Percentiles rank a stretch among this genome's conserved stretches.
phyloP scores from a whole-genome alignment of 1,140 invertebrate genomes.

The honey bee (Apis mellifera) region DNA sequence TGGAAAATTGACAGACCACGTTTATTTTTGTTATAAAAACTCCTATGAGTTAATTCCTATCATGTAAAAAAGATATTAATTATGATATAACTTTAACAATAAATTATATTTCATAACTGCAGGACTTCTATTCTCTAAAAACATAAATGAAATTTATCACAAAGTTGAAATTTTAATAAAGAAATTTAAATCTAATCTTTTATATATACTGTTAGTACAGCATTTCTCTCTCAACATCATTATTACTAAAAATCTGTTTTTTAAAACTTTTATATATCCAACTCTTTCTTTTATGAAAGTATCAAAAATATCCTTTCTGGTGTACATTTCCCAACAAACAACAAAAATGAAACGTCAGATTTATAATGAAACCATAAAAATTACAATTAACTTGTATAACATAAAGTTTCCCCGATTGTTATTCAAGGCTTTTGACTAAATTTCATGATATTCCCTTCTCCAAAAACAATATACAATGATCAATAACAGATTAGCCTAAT shows the following conservation, averaged over 20 bases:
- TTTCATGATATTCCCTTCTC: slow-evolving; percentile 66
- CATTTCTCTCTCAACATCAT: slow-evolving; percentile 65
- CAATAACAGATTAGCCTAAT: slow-evolving; percentile 57
- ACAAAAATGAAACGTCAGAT: slow-evolving; percentile 75
- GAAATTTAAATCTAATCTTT: slow-evolving; percentile 76
- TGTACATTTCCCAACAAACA: slow-evolving; percentile 77
- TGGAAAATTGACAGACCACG: slow-evolving; percentile 61
- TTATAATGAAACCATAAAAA: slow-evolving; percentile 75
- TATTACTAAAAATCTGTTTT: slow-evolving; percentile 70
- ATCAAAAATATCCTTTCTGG: slow-evolving; percentile 83
- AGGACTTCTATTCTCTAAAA: slow-evolving; percentile 56
- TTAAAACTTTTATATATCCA: slow-evolving; percentile 71
- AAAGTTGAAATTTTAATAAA: slow-evolving; percentile 65
- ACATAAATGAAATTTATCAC: slow-evolving; percentile 64
- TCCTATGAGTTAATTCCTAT: slow-evolving; percentile 61
- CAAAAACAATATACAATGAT: slow-evolving; percentile 59
- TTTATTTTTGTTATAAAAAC: slow-evolving; percentile 66
- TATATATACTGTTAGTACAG: slow-evolving; percentile 71
- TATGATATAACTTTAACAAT: slow-evolving; percentile 58
- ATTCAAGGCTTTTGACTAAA: slow-evolving; percentile 58
- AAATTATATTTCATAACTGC: slow-evolving; percentile 58
- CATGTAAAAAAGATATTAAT: slow-evolving; percentile 67
- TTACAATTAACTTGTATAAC: slow-evolving; percentile 70
- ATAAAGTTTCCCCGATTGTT: slow-evolving; percentile 60
- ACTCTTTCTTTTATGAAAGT: slow-evolving; percentile 81